Base-by-base conservation (phyloP, 2,113 vertebrate genomes). In the Uria aalge region DNA sequence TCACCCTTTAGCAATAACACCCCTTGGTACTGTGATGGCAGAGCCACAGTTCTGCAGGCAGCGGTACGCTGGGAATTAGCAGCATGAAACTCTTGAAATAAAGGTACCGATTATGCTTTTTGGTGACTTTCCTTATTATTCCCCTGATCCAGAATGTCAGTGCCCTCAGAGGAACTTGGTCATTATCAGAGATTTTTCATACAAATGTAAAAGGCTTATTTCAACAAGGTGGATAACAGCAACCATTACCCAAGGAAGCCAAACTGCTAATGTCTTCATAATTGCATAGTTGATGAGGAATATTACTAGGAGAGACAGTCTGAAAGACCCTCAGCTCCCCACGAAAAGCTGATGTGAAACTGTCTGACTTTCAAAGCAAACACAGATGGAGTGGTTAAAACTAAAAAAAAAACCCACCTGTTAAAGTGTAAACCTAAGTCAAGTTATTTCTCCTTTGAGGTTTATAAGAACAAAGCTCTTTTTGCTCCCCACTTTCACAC, bases 81-180 rank as follows among this genome's bases (percentile, higher is more conserved):
- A 64, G 6, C 2, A 4, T 5, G 59, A 84, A 26, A 12, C 34
- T 60, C 63, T 40, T 14, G 36, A 53, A 53, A 32, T 2, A 24
- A 18, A 71, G 52, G 40, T 23, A 32, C 1, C 0, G 0, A 21
- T 13, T 1, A 3, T 3, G 5, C 12, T 9, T 74, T 71, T 7
- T 5, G 21, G 22, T 26, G 56, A 20, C 34, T 64, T 38, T 40
- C 18, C 41, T n/a, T n/a, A 29, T 12, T 4, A 59, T 62, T 11
- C 8, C 47, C 16, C 40, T 36, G 4, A 48, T 38, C n/a, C 62
- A 75, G 20, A 62, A 7, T 2, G 1, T 24, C 16, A 9, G 7
- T 20, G 21, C 40, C 30, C 40, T 79, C 40, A 36, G 15, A 81
- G 29, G 9, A 91, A 43, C 7, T 7, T 34, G 26, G 22, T 17